Conservation (phyloP, 2,113 vertebrate genomes). For the Xyrauchen texanus region DNA sequence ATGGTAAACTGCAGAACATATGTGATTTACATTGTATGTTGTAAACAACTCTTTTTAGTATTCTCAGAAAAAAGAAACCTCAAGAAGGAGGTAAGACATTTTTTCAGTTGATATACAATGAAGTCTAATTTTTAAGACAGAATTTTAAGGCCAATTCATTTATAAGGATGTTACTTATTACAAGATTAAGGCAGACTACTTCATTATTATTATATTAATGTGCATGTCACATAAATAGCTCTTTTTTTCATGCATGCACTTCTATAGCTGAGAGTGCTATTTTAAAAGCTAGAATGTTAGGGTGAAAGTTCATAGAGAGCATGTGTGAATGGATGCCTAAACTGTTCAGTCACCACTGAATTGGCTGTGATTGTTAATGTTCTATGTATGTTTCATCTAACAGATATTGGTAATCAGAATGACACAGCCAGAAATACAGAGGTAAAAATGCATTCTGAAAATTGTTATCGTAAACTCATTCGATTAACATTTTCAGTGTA, state of each 20-base stretch:
- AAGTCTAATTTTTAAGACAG: background rate
- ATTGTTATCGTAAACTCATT: background rate
- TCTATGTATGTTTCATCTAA: background rate
- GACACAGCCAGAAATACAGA: background rate
- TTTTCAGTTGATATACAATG: background rate
- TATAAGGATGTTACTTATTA: background rate
- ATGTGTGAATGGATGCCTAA: background rate
- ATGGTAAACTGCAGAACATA: background rate
- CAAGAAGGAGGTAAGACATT: conserved; percentile 37
- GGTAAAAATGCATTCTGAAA: conserved; percentile 10
- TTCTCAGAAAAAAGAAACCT: conserved; percentile 25
- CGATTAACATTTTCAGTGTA: no score
- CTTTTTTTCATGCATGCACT: background rate
- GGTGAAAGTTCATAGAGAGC: background rate
- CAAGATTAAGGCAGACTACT: background rate
- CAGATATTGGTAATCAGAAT: background rate
- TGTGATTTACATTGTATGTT: background rate
- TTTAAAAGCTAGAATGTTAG: background rate
- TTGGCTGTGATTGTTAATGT: background rate
- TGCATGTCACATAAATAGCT: background rate
- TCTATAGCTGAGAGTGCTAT: background rate
- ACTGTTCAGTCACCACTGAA: background rate
- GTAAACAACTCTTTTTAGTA: background rate
- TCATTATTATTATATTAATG: background rate
- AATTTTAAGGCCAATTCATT: background rate